A percentile compares a stretch with the other conserved stretches of the same genome.
These are phyloP conservation scores for Sthenelais limicola DNA, from an alignment of 2,888 invertebrate species.

Conservation along the genomic window DNA sequence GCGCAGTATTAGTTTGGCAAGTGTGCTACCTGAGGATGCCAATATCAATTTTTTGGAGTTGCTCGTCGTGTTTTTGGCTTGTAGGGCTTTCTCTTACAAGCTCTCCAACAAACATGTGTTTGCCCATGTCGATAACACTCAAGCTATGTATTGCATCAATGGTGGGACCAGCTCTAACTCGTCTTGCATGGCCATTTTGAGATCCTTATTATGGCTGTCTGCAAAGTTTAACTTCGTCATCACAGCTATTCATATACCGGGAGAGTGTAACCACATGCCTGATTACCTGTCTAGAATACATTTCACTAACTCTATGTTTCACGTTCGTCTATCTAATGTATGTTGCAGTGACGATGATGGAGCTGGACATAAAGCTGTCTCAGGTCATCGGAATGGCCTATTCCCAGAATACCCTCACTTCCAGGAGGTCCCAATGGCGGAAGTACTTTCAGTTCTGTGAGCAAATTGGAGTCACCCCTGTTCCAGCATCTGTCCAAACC, in stretches of 20 bases:
- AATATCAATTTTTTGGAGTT: neutral
- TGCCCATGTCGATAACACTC: neutral
- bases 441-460: neutral
- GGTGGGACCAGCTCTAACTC: neutral
- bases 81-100: neutral
- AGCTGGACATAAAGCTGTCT: neutral
- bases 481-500: neutral
- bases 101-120: neutral
- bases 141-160: neutral
- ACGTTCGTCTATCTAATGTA: too few relatives aligned
- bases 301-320: too few relatives aligned
- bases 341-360: neutral
- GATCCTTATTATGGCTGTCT: neutral
- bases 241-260: too few relatives aligned
- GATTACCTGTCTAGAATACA: too few relatives aligned
- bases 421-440: neutral
- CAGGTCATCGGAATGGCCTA: neutral
- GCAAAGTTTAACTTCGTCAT: neutral
- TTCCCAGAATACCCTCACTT: neutral
- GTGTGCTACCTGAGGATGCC: neutral
- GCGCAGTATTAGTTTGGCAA: too few relatives aligned
- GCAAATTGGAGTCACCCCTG: neutral
- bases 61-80: neutral
- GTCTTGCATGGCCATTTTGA: neutral
- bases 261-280: too few relatives aligned